Evolutionary conservation across 53 echinoderm and acorn worm species (phyloP).

Genomic region (Luidia sarsii): DNA sequence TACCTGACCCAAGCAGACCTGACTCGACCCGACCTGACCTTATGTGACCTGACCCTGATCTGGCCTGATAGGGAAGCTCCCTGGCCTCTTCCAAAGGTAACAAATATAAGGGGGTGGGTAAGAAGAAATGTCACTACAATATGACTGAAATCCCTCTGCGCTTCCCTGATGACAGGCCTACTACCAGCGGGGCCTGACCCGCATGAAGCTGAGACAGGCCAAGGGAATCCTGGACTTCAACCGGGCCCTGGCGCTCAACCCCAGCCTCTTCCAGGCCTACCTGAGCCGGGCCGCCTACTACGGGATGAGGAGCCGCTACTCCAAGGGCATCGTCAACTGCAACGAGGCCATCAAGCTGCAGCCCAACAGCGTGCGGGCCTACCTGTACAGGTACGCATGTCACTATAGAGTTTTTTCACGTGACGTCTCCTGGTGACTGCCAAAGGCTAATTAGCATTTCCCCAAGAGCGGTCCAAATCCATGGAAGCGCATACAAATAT

Average conservation of each 20-base stretch:
- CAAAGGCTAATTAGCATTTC: too few species aligned
- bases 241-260: slow-evolving; percentile 90
- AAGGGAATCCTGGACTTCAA: slow-evolving; percentile 99
- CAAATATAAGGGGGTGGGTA: too few species aligned
- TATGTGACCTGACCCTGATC: too few species aligned
- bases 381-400: slow-evolving; percentile 84
- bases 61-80: too few species aligned
- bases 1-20: too few species aligned
- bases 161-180: slow-evolving; percentile 67
- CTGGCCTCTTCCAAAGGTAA: too few species aligned
- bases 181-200: slow-evolving; percentile 95
- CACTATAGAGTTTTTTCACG: too few species aligned
- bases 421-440: too few species aligned
- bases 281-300: slow-evolving; percentile 96
- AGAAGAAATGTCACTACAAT: too few species aligned
- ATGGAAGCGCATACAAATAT: too few species aligned
- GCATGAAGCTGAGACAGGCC: slow-evolving; percentile 87
- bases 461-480: too few species aligned
- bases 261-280: slow-evolving; percentile 88
- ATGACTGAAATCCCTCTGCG: neutral
- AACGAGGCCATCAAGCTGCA: slow-evolving; percentile 93
- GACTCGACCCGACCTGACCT: too few species aligned
- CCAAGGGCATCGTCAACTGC: slow-evolving; percentile 96
- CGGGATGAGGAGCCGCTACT: slow-evolving; percentile 95
- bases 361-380: slow-evolving; percentile 90